Percentiles rank a stretch among this genome's conserved stretches.
These are phyloP conservation scores for Coreoperca whiteheadi DNA, from an alignment of 2,113 vertebrate species.

Conservation along the genomic window DNA sequence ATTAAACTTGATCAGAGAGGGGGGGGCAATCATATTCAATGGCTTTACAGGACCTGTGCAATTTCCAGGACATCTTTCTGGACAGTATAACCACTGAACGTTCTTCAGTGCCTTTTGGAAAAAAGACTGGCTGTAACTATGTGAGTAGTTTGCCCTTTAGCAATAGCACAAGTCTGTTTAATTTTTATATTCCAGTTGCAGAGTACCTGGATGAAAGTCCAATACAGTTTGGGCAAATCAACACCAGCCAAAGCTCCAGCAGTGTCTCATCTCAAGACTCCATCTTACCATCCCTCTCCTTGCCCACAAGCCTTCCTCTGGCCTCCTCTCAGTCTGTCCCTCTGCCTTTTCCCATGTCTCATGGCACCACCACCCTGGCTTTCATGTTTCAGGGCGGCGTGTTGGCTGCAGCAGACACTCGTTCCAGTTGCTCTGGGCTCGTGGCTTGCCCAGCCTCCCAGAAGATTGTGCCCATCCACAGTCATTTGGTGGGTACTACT, in stretches of 20 bases:
- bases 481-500: constrained; percentile 88
- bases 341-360: constrained; percentile 83
- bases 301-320: constrained; percentile 21
- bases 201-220: constrained; percentile 79
- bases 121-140: constrained; percentile 22
- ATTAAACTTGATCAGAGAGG: neutral
- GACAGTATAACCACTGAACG: constrained; percentile 14
- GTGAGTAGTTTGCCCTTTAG: constrained; percentile 23
- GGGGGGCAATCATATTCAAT: constrained; percentile 63
- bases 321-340: constrained; percentile 70
- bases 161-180: constrained; percentile 45
- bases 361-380: constrained; percentile 91
- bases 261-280: constrained; percentile 1
- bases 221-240: constrained; percentile 78
- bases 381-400: constrained; percentile 88
- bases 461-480: constrained; percentile 90
- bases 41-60: constrained; percentile 86
- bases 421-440: constrained; percentile 86
- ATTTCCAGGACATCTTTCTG: constrained; percentile 54
- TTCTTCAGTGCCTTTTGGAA: constrained; percentile 30
- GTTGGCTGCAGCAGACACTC: constrained; percentile 89
- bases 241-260: constrained; percentile 34
- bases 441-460: constrained; percentile 86
- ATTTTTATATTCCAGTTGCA: constrained; percentile 74
- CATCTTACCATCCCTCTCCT: constrained; percentile 5